Percentiles rank a stretch among this genome's conserved stretches.
Evolutionary conservation across 2,888 invertebrate species (phyloP).

Genomic region (Nipponacmea schrenckii): DNA sequence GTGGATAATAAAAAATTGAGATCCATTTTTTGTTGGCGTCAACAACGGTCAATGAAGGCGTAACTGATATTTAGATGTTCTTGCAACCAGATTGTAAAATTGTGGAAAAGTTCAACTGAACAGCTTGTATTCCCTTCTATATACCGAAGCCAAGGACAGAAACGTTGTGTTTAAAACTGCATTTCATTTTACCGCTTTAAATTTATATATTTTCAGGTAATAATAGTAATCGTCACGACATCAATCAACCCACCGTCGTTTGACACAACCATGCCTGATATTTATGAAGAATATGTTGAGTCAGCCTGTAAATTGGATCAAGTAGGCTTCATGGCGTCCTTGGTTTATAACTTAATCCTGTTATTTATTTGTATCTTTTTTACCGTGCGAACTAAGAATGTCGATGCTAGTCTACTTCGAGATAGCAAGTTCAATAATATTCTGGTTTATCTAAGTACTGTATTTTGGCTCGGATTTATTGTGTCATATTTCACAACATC

Average conservation of each 20-base stretch:
- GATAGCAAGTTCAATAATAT: constrained; percentile 50
- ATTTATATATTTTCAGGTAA: too few species aligned
- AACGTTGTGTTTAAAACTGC: too few species aligned
- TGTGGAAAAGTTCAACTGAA: too few species aligned
- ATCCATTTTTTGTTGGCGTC: too few species aligned
- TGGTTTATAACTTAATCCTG: constrained; percentile 46
- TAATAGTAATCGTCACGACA: constrained; percentile 22
- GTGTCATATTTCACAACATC: constrained; percentile 40
- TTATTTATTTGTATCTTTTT: constrained; percentile 37
- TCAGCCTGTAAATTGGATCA: constrained; percentile 39
- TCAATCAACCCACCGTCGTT: constrained; percentile 29
- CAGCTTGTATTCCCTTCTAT: too few species aligned
- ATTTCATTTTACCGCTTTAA: too few species aligned
- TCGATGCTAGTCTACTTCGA: constrained; percentile 38
- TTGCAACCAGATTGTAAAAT: too few species aligned
- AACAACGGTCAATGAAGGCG: too few species aligned
- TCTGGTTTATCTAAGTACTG: constrained; percentile 47
- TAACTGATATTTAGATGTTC: too few species aligned
- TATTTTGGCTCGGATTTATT: constrained; percentile 51
- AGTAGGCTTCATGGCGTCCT: constrained; percentile 36
- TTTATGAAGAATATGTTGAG: constrained; percentile 40
- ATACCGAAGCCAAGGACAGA: too few species aligned
- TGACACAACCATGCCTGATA: constrained; percentile 36
- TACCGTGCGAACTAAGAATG: too few species aligned
- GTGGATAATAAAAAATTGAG: too few species aligned